Base-by-base conservation (phyloP, 2,113 vertebrate genomes). In the Tamias sibiricus region DNA sequence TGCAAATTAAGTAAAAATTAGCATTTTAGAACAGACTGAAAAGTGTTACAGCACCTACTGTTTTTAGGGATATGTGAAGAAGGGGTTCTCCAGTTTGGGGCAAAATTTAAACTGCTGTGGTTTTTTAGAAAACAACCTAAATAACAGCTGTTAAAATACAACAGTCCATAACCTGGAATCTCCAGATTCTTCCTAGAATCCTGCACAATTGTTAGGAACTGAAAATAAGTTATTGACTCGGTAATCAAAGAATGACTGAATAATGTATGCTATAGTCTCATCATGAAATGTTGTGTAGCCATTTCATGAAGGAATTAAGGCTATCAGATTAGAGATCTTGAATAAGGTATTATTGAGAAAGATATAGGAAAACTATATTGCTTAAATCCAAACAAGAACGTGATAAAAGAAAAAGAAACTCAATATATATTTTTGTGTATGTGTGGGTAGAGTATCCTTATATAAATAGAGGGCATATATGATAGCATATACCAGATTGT, bases 171-270 rank as follows among this genome's bases (percentile, higher is more conserved):
- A 30, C 17, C 28, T 40, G 19, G 8, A 2, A 62, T 7, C n/a
- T 87, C 32, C 5, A 26, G 88, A 88, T 85, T 87, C 62, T 92
- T 86, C 37, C 57, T 49, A 40, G 49, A 91, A 93, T 47, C 35
- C 35, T 95, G n/a, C 28, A 87, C 68, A 95, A 71, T 77, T 96
- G 54, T 86, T 94, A 79, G 37, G 90, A 91, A 90, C n/a, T 79
- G 20, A 9, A 94, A 82, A 44, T n/a, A n/a, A n/a, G 81, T 57
- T 59, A 92, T 79, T 74, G 69, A 59, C 44, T 64, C 87, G 13
- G 54, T 44, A 75, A 6, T 35, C 85, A 71, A 84, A 6, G 24
- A 86, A 44, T 35, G 79, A 17, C 47, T 81, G 54, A 85, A 85
- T 37, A 87, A 72, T 77, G 16, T 30, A 69, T n/a, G 4, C 0